Base-by-base conservation (phyloP, 2,113 vertebrate genomes). In the Mustela lutreola region DNA sequence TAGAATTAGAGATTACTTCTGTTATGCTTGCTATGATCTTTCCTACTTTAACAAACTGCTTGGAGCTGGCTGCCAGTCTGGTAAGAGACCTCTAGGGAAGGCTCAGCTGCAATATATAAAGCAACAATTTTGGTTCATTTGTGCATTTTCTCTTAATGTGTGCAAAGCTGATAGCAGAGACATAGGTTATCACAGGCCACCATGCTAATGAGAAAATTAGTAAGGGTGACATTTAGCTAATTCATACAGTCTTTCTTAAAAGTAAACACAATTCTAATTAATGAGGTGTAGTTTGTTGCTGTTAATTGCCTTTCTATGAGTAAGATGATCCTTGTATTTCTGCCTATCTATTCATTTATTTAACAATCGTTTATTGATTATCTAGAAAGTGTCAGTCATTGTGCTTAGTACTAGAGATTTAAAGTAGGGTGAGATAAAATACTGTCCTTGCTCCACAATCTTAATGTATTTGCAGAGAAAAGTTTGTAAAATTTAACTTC, bases 201-300 rank as follows among this genome's bases (percentile, higher is more conserved):
- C 39, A 19, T 42, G 60, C 76, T 95, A 70, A 87, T 93, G 62
- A 95, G 79, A 97, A 91, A 73, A 82, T n/a, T 26, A 14, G 19
- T 71, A 82, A 82, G 26, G 39, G 28, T 85, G 94, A 93, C 60
- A 95, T 93, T 81, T 71, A 58, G 18, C 85, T 94, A 93, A 91
- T 92, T 92, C 71, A 97, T 28, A 79, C 19, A 86, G 56, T 26
- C 28, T 67, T 96, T 89, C 85, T 95, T 95, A 92, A 94, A 90
- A 95, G 31, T 86, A 89, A 14, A 81, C 14, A 85, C 3, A 50
- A 48, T 45, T 93, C 95, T 96, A 67, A 56, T 8, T 42, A 85
- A 63, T 63, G 71, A 80, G 33, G 28, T 80, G 12, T 50, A 89
- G 42, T 89, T 79, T 82, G 81, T 50, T 78, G 22, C 11, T 84